A percentile compares a stretch with the other conserved stretches of the same genome.
phyloP scores from a whole-genome alignment of 2,797 vertebrate genomes.

The Crocodylus rhombifer region DNA sequence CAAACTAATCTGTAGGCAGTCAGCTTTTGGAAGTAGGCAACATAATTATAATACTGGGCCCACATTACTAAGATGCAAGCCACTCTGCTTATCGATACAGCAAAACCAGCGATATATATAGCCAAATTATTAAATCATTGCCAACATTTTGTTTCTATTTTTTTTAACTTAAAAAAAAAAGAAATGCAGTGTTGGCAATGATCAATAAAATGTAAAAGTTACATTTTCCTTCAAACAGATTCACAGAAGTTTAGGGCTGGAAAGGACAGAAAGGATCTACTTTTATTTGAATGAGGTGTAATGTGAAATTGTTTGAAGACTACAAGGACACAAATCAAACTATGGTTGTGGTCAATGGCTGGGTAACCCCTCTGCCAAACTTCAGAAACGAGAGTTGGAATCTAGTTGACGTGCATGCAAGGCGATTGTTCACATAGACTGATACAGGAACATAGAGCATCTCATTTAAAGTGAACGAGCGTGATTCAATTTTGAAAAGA shows the following conservation, averaged over 20 bases:
- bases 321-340: constrained; percentile 44
- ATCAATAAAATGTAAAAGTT: too few relatives aligned
- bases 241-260: too few relatives aligned
- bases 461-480: constrained; percentile 46
- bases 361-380: not conserved
- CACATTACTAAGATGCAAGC: not conserved
- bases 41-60: not conserved
- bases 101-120: not conserved
- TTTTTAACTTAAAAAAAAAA: not conserved
- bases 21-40: not conserved
- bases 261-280: constrained; percentile 13
- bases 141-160: not conserved
- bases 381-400: constrained; percentile 31
- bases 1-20: not conserved
- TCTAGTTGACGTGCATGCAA: not conserved
- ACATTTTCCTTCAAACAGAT: too few relatives aligned
- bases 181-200: too few relatives aligned
- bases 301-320: constrained; percentile 51
- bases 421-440: constrained; percentile 22
- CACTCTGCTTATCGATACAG: not conserved
- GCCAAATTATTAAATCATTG: not conserved
- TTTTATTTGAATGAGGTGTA: constrained; percentile 38
- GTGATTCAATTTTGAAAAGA: constrained; percentile 45
- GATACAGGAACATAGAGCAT: constrained; percentile 28
- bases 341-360: constrained; percentile 53